These are phyloP conservation scores for Auanema sp. DNA, from an alignment of 2,888 invertebrate species.

Conservation along the genomic window DNA sequence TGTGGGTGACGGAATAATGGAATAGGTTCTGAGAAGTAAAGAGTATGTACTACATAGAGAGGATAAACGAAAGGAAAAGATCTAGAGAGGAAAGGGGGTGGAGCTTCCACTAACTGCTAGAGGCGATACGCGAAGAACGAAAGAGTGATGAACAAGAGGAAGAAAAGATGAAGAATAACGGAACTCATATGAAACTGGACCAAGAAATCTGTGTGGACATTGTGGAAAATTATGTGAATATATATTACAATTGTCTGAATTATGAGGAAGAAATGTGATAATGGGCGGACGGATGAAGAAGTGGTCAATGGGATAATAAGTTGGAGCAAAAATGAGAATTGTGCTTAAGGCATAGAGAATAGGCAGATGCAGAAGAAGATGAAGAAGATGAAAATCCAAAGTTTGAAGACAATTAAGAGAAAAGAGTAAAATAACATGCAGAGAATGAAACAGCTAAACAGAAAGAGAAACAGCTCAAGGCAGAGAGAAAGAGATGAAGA, in stretches of 20 bases:
- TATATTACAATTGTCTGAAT: neutral
- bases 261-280: neutral
- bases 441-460: neutral
- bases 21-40: neutral
- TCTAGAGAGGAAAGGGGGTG: conserved; percentile 6
- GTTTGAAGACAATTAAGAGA: neutral
- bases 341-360: neutral
- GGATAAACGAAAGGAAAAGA: conserved; percentile 9
- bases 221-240: neutral
- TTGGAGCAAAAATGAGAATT: neutral
- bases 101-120: neutral
- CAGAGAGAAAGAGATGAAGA: neutral
- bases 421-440: neutral
- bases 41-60: conserved; percentile 1
- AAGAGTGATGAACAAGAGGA: conserved; percentile 2
- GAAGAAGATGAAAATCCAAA: neutral
- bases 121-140: neutral
- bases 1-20: neutral
- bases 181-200: neutral
- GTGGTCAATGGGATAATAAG: conserved; percentile 1
- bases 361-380: neutral
- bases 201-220: neutral
- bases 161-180: conserved; percentile 9
- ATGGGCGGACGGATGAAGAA: neutral
- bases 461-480: neutral